Evolutionary conservation across 2,888 invertebrate species (phyloP).

Genomic region (Pediacus dermestoides): DNA sequence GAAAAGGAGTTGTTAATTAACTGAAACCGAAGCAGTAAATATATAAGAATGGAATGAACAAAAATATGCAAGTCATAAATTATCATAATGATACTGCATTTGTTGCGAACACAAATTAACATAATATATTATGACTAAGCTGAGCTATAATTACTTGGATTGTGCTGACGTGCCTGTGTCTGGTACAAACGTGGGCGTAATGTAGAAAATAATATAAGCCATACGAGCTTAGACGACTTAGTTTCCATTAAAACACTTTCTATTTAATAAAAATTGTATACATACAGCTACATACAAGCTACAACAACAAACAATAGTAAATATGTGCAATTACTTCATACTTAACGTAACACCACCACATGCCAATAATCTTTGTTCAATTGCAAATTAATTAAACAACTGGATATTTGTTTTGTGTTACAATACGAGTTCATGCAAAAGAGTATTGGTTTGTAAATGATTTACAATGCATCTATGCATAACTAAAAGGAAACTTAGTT

Average conservation of each 20-base stretch:
- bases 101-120: constrained; percentile 43
- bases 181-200: constrained; percentile 25
- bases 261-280: constrained; percentile 30
- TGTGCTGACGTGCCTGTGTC: constrained; percentile 31
- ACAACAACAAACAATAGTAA: no score
- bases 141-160: constrained; percentile 39
- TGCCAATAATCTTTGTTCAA: no score
- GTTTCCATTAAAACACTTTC: constrained; percentile 32
- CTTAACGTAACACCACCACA: no score
- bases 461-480: no score
- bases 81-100: constrained; percentile 45
- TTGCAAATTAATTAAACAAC: no score
- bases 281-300: constrained; percentile 18
- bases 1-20: constrained; percentile 18
- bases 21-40: constrained; percentile 17
- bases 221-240: constrained; percentile 13
- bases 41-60: constrained; percentile 27
- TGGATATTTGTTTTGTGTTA: no score
- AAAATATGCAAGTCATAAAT: constrained; percentile 43
- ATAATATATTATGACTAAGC: constrained; percentile 45
- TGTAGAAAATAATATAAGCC: background rate
- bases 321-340: constrained; percentile 1
- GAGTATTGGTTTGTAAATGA: no score
- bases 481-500: no score
- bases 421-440: no score